phyloP scores from a whole-genome alignment of 2,113 vertebrate species.

The Notechis scutatus region DNA sequence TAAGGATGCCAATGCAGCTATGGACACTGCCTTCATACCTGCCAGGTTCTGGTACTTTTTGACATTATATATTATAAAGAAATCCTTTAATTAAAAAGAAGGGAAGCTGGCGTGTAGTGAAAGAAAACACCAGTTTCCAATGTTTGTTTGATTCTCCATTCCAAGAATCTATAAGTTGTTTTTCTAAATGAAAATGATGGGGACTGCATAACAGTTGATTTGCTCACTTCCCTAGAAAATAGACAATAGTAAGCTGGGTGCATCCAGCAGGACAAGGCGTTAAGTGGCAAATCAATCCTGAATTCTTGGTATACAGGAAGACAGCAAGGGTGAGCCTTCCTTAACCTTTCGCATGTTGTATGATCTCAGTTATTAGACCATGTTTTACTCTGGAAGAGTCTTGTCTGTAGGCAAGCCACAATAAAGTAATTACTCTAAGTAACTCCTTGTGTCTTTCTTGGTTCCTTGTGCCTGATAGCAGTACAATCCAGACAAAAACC shows the following conservation, averaged over 20 bases:
- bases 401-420: background rate
- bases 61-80: background rate
- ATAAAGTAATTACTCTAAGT: background rate
- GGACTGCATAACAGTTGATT: background rate
- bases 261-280: background rate
- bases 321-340: background rate
- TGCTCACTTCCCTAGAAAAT: background rate
- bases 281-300: background rate
- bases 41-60: background rate
- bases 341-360: background rate
- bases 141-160: background rate
- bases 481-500: background rate
- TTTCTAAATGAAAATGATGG: background rate
- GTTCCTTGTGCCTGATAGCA: background rate
- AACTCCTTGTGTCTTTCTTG: background rate
- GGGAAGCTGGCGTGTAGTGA: background rate
- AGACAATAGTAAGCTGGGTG: background rate
- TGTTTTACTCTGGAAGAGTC: background rate
- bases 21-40: background rate
- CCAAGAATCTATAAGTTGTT: background rate
- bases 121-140: background rate
- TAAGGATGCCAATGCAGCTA: background rate
- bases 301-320: background rate
- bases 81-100: background rate
- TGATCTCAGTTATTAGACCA: background rate